These are phyloP conservation scores for Smutsia gigantea DNA, from an alignment of 2,797 vertebrate species.

Conservation along the genomic window DNA sequence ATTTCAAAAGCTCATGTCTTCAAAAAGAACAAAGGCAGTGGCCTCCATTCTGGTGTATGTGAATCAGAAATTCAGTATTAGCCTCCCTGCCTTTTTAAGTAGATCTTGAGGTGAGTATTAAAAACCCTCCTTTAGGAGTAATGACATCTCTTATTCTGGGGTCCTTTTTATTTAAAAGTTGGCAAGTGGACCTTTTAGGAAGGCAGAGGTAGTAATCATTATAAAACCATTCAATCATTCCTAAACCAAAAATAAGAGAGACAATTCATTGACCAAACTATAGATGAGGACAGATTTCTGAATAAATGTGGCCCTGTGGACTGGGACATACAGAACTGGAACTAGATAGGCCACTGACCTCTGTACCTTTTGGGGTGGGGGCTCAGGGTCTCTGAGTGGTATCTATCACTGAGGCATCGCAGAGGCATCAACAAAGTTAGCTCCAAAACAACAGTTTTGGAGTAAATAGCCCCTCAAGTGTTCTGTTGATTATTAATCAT, in stretches of 20 bases:
- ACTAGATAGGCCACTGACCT: neutral
- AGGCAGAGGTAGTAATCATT: neutral
- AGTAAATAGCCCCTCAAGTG: neutral
- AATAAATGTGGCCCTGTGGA: neutral
- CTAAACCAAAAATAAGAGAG: neutral
- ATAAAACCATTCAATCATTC: constrained; percentile 18
- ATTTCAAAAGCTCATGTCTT: constrained; percentile 25
- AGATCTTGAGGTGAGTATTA: neutral
- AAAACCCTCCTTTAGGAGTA: neutral
- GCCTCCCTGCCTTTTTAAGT: neutral
- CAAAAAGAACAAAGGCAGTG: constrained; percentile 43
- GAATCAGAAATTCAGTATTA: neutral
- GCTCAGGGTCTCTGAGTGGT: neutral
- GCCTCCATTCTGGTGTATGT: neutral
- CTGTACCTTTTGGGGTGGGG: neutral
- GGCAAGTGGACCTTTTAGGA: constrained; percentile 12
- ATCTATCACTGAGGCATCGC: neutral
- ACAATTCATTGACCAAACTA: neutral
- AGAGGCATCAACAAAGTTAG: neutral
- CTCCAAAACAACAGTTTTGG: neutral
- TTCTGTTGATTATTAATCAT: neutral
- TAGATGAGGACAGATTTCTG: neutral
- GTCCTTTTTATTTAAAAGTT: constrained; percentile 46
- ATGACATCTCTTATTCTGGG: neutral
- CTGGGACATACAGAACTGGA: neutral